phyloP scores from a whole-genome alignment of 2,888 invertebrate species.

The Drosophila kambysellisi region DNA sequence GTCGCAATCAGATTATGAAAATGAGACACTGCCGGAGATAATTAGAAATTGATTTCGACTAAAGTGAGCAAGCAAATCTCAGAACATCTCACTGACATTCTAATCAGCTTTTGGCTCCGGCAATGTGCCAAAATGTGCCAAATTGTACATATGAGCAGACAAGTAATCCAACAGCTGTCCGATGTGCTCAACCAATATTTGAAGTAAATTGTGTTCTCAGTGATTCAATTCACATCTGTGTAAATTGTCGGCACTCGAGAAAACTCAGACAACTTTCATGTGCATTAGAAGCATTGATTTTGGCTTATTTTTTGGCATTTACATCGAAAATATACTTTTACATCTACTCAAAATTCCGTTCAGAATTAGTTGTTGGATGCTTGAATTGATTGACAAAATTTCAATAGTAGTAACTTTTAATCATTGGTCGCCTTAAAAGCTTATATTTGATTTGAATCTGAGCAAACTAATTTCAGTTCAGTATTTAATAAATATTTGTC shows the following conservation, averaged over 20 bases:
- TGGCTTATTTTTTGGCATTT: neutral
- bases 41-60: conserved; percentile 28
- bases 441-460: neutral
- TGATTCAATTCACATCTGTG: neutral
- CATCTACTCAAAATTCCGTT: neutral
- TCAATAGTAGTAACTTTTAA: neutral
- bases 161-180: neutral
- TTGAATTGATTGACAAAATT: neutral
- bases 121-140: conserved; percentile 9
- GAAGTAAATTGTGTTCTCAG: conserved; percentile 9
- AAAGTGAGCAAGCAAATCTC: neutral
- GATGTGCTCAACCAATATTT: neutral
- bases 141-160: neutral
- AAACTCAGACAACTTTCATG: neutral
- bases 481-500: neutral
- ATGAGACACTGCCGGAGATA: neutral
- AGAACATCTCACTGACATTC: neutral
- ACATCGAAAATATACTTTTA: neutral
- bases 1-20: conserved; percentile 42
- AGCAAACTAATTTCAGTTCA: neutral
- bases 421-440: neutral
- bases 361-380: neutral
- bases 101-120: conserved; percentile 12
- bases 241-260: conserved; percentile 1
- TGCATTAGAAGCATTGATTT: too few species aligned